These are phyloP conservation scores for Macaca mulatta DNA, from an alignment of 2,113 vertebrate genomes.

Conservation along the genomic window DNA sequence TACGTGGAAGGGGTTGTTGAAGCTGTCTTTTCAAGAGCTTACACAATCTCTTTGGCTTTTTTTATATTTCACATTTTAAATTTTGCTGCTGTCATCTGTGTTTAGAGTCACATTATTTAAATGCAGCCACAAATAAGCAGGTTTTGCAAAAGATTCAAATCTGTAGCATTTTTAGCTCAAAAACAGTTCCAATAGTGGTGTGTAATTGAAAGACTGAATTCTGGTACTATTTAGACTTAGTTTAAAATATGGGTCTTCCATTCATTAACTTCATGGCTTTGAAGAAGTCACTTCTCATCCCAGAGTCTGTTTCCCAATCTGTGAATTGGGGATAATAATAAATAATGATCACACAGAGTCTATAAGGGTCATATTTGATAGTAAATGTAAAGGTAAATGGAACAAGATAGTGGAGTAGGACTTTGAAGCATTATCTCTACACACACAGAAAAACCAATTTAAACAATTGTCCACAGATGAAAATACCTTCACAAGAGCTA, in stretches of 20 bases:
- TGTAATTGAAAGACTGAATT: constrained; percentile 50
- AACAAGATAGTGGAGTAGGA: neutral
- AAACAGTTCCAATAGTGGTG: neutral
- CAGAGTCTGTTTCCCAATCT: neutral
- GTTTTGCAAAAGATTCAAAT: constrained; percentile 11
- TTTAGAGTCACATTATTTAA: constrained; percentile 63
- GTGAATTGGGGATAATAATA: neutral
- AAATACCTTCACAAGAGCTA: neutral
- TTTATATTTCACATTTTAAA: constrained; percentile 50
- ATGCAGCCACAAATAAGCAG: neutral
- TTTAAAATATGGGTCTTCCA: constrained; percentile 13
- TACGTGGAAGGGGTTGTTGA: constrained; percentile 29
- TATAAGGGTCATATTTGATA: neutral
- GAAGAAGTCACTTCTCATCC: neutral
- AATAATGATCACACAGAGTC: neutral
- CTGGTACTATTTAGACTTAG: neutral
- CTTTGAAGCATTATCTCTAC: neutral
- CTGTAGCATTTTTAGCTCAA: neutral
- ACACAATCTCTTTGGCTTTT: constrained; percentile 52
- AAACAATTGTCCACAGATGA: neutral
- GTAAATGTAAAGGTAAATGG: neutral
- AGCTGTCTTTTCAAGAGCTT: constrained; percentile 58
- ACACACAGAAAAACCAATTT: neutral
- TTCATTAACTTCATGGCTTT: constrained; percentile 3
- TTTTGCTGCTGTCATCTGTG: constrained; percentile 38